These are phyloP conservation scores for Sebastolobus alascanus DNA, from an alignment of 2,797 vertebrate genomes.

Conservation along the genomic window DNA sequence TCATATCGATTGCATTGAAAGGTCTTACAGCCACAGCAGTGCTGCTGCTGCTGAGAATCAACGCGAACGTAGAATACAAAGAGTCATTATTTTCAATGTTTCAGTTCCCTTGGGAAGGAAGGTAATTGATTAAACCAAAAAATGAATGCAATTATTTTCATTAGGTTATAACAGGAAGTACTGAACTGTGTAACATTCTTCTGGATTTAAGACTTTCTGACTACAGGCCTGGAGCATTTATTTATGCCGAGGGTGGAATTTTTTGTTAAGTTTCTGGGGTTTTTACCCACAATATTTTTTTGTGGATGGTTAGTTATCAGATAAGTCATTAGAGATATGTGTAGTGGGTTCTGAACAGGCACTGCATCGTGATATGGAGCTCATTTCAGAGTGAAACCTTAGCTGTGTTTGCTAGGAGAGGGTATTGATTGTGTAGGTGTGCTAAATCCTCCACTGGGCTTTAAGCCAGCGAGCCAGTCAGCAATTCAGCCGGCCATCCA, in stretches of 20 bases:
- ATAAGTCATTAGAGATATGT: neutral
- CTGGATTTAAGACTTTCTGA: slow-evolving; percentile 10
- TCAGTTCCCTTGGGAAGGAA: slow-evolving; percentile 55
- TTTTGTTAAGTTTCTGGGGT: neutral
- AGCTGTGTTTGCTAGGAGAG: slow-evolving; percentile 44
- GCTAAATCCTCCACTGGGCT: slow-evolving; percentile 51
- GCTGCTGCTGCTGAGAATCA: slow-evolving; percentile 40
- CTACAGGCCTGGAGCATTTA: neutral
- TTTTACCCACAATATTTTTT: slow-evolving; percentile 1
- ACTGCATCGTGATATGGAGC: slow-evolving; percentile 21
- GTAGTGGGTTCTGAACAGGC: slow-evolving; percentile 16
- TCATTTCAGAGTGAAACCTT: slow-evolving; percentile 59
- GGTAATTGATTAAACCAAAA: slow-evolving; percentile 63
- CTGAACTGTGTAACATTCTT: slow-evolving; percentile 16
- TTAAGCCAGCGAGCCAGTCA: slow-evolving; percentile 61
- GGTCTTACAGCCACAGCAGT: neutral
- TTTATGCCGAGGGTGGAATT: slow-evolving; percentile 7
- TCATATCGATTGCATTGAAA: slow-evolving; percentile 51
- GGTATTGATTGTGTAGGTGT: slow-evolving; percentile 72
- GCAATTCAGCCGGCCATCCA: slow-evolving; percentile 50
- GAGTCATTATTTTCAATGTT: slow-evolving; percentile 69
- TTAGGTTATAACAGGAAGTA: slow-evolving; percentile 5
- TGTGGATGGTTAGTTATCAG: slow-evolving; percentile 16
- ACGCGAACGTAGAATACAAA: slow-evolving; percentile 35
- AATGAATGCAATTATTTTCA: slow-evolving; percentile 67